Evolutionary conservation across 2,113 vertebrate species (phyloP), one percentile per base, ranked within the genome.

Genomic region (Cottus gobio): DNA sequence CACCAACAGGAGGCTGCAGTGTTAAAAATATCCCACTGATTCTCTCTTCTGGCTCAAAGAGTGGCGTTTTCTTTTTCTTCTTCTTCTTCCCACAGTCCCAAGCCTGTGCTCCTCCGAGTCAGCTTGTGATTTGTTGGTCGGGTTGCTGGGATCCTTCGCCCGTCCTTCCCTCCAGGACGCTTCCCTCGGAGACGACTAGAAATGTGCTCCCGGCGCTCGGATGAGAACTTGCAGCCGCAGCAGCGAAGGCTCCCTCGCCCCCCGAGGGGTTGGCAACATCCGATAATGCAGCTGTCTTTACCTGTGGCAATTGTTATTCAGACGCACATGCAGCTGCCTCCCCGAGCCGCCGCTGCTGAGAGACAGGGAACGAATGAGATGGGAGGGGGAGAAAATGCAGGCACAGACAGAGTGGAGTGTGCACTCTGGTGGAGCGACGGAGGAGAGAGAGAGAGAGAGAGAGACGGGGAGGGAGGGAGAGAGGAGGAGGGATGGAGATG

Each of bases 401-500:
- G 67, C 79, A 84, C 76, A 77, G 80, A 88, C 82, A 36, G 89
- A 90, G 85, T 67, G 16, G 81, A 85, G 88, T 75, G 79, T 75
- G 86, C 74, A 90, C 88, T 68, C 44, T 85, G 90, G 75, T 58
- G 20, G 83, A 89, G 85, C 74, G 11, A 82, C 75, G 42, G 71
- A 58, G 5, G 54, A 79, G 84, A 90, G 87, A 76, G 75, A 66
- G 76, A 66, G 79, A 69, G 89, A 57, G 92, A 63, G 60, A 54
- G 61, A 39, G 62, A 44, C 68, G 72, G 82, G 77, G 93, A 62
- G 92, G 60, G 62, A 42, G 60, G 42, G 60, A 48, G 72, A 74
- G 81, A 71, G 64, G 93, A 89, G 93, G 82, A 76, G 81, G 85
- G 93, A 92, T 87, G 16, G 93, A 90, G 85, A 93, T 34, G 34